Base-by-base conservation (phyloP, 2,888 invertebrate genomes). In the Cataglyphis rosenhaueri region DNA sequence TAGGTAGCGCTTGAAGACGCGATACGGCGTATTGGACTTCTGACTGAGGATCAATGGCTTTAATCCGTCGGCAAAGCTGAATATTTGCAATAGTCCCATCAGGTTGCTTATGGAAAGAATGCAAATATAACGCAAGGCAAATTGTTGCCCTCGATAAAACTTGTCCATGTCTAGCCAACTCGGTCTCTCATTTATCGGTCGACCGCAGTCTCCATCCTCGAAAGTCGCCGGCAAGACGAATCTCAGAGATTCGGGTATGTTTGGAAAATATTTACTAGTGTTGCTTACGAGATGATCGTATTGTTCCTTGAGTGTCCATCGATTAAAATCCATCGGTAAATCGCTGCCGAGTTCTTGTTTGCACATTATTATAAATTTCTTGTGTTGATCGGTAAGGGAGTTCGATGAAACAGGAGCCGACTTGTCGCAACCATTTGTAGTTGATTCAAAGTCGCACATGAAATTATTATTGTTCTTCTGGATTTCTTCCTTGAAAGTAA, bases 31-130 rank as follows among this genome's bases (percentile, higher is more conserved):
- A 75, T 95, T 93, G 0, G 96, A 95, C 55, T 94, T 94, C 0
- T 92, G 92, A 0, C 95, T 96, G 35, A 94, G 92, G 6, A 96
- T 95, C 10, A 96, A 87, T 0, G 95, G 94, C 15, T 94, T 91
- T 3, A 95, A 86, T 1, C 95, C 93, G 35, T 94, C 92, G 0
- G 91, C 90, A 18, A 95, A 93, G 15, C 94, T 93, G 82, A 95
- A 94, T 1, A 95, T 90, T 48, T 91, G 84, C 8, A 95, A 90
- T 18, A 96, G 91, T 0, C 95, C 94, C 6, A 94, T 81, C 70
- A 95, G 83, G 89, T 95, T 93, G 0, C 94, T 92, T 52, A 93
- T 92, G 10, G 89, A 86, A 2, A 95, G 85, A 0, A 93, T 93
- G 61, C 93, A 91, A 10, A 94, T 84, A 87, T 95, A 90, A 29